phyloP scores from a whole-genome alignment of 2,888 invertebrate genomes.

The Drosophila silvestris region DNA sequence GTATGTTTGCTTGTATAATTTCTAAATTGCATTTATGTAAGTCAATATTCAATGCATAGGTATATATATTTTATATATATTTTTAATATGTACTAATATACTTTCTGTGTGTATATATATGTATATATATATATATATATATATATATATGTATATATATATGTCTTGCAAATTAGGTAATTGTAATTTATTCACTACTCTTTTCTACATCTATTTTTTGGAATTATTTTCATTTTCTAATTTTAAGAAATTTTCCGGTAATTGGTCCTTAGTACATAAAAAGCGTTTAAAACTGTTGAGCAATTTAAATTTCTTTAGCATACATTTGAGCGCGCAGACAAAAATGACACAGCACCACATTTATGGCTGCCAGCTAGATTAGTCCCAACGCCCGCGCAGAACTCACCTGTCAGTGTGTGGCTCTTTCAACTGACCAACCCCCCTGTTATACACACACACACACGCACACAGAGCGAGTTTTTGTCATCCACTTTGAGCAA shows the following conservation, averaged over 20 bases:
- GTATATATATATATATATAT: background rate
- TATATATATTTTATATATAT: slow-evolving; percentile 28
- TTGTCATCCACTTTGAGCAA: slow-evolving; percentile 57
- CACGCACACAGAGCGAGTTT: slow-evolving; percentile 3
- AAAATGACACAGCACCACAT: slow-evolving; percentile 50
- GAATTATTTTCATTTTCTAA: slow-evolving; percentile 25
- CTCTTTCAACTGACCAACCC: slow-evolving; percentile 31
- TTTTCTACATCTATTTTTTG: slow-evolving; percentile 13
- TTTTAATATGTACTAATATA: slow-evolving; percentile 13
- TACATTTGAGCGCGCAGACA: slow-evolving; percentile 48
- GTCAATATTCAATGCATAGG: slow-evolving; percentile 54
- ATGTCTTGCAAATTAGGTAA: slow-evolving; percentile 61
- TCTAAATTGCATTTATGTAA: slow-evolving; percentile 66
- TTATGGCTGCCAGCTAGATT: slow-evolving; percentile 35
- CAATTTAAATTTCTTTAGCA: slow-evolving; percentile 58
- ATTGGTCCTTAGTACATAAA: slow-evolving; percentile 76
- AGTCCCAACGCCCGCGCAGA: slow-evolving; percentile 6
- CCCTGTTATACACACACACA: background rate
- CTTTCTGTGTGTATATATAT: slow-evolving; percentile 15
- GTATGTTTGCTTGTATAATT: slow-evolving; percentile 58
- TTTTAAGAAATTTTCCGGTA: slow-evolving; percentile 47
- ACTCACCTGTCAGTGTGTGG: background rate
- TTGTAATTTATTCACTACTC: slow-evolving; percentile 43
- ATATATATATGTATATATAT: slow-evolving; percentile 25
- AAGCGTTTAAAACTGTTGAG: slow-evolving; percentile 65